A percentile compares a stretch with the other conserved stretches of the same genome.
Conservation (phyloP, 2,113 vertebrate species). For the Porphyrio hochstetteri region DNA sequence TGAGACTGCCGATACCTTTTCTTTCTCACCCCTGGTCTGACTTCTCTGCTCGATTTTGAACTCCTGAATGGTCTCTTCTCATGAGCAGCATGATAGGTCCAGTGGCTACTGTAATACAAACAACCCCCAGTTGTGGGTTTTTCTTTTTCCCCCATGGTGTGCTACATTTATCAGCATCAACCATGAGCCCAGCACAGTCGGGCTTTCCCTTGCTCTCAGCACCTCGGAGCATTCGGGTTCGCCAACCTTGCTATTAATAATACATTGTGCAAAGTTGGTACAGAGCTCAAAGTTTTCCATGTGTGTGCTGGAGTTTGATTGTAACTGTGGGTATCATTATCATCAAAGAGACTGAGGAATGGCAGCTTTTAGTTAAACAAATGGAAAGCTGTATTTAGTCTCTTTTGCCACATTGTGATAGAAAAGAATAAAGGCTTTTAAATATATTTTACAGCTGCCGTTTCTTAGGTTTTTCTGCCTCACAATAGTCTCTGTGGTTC, state of each 20-base stretch:
- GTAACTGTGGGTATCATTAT: conserved; percentile 67
- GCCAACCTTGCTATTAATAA: conserved; percentile 56
- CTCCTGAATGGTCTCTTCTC: background rate
- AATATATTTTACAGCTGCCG: conserved; percentile 69
- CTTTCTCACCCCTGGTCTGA: background rate
- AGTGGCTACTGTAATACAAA: background rate
- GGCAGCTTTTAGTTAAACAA: conserved; percentile 79
- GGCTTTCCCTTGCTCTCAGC: conserved; percentile 42
- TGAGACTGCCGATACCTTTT: background rate
- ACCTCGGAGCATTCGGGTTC: conserved; percentile 8
- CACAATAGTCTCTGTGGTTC: conserved; percentile 54
- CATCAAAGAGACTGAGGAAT: conserved; percentile 65
- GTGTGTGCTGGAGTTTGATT: conserved; percentile 44
- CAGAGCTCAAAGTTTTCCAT: conserved; percentile 42
- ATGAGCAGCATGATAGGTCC: background rate
- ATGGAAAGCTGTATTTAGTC: conserved; percentile 74
- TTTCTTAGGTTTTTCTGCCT: conserved; percentile 69
- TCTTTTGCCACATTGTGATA: conserved; percentile 74
- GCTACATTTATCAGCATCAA: background rate
- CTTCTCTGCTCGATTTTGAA: background rate
- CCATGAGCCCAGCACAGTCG: background rate
- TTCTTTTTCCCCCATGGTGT: background rate
- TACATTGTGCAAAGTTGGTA: conserved; percentile 40
- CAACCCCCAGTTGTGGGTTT: background rate
- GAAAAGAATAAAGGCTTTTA: conserved; percentile 72